Evolutionary conservation across 2,797 vertebrate species (phyloP), one percentile per base, ranked within the genome.

Genomic region (Scarus forsteni): DNA sequence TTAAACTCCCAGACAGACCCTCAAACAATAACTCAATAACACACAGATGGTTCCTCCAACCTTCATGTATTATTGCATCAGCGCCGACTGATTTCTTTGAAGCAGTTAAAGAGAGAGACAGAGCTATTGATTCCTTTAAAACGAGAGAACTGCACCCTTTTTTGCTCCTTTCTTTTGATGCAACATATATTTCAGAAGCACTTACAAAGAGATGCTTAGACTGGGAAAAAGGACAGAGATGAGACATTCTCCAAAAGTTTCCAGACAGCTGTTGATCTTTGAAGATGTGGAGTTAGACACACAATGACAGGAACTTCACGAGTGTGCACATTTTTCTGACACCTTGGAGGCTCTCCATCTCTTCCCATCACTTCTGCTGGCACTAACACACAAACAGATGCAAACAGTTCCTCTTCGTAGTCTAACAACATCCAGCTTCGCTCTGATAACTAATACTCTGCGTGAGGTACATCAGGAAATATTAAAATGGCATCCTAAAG

Each of bases 51-150:
- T 74, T 90, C 79, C 77, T 50, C 66, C 77, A 85, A 84, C 83
- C 80, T 81, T 87, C 50, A 57, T 78, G 75, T 82, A 77, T 86
- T 83, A 88, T 90, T 90, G 84, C 80, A 77, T 88, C 83, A 85
- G 79, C 40, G 57, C 54, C 60, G 73, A 12, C 75, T 58, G 76
- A 75, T 51, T 73, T 81, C 76, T 88, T 88, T 86, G 79, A 85
- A 84, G 81, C 75, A 40, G 72, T 85, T 87, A 83, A 77, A 63
- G 49, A 70, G 46, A 75, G 78, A 89, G 75, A 86, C 68, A 56
- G 69, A 52, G 54, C 53, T 84, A 89, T 91, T 83, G 88, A 92
- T 89, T 88, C 77, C 43, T 63, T 88, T 88, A 79, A 87, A 89
- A 88, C 16, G n/a, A 79, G 58, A 64, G 70, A 54, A 74, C 60